Evolutionary conservation across 2,113 vertebrate species (phyloP).

Genomic region (Dasyornis broadbenti): DNA sequence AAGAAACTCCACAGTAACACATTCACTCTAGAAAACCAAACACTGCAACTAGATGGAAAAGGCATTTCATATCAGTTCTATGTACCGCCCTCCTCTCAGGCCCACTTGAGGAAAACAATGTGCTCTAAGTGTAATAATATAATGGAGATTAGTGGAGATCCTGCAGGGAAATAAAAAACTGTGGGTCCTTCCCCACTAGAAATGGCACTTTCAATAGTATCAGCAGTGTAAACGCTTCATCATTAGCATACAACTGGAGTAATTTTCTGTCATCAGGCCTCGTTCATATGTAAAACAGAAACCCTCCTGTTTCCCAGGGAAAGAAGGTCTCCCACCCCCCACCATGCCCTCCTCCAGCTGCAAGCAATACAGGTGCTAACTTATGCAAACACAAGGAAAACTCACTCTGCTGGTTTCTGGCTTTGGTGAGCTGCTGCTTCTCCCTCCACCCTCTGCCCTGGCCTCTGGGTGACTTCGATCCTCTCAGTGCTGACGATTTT

Average conservation of each 20-base stretch:
- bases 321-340: not conserved
- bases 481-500: not conserved
- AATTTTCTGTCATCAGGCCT: constrained; percentile 10
- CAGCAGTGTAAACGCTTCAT: not conserved
- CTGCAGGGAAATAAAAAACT: constrained; percentile 9
- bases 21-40: not conserved
- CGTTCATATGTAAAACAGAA: constrained; percentile 66
- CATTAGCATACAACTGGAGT: constrained; percentile 63
- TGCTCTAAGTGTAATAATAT: not conserved
- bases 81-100: not conserved
- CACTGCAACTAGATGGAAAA: not conserved
- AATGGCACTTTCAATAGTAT: constrained; percentile 39
- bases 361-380: constrained; percentile 59
- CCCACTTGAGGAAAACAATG: not conserved
- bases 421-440: not conserved
- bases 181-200: not conserved
- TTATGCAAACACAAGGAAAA: constrained; percentile 37
- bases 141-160: not conserved
- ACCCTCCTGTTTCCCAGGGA: not conserved
- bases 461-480: not conserved
- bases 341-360: not conserved
- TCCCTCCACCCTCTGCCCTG: not conserved
- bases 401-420: constrained; percentile 42
- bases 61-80: not conserved
- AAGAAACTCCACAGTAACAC: not conserved